Evolutionary conservation across 2,888 invertebrate genomes (phyloP).

Genomic region (Amphimallon solstitiale): DNA sequence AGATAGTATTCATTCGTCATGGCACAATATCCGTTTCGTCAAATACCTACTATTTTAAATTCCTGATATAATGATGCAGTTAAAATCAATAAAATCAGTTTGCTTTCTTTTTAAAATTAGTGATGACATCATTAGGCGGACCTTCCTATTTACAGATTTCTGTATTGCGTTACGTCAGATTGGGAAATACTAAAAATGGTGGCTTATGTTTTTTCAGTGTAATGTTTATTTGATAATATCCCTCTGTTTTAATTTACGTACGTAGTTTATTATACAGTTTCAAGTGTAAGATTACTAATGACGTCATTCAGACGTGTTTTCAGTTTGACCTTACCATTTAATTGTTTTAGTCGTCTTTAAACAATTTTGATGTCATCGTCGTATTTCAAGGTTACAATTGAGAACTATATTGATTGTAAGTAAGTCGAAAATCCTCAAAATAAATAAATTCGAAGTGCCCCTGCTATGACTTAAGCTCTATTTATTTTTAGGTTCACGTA

Average conservation of each 20-base stretch:
- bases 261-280: conserved; percentile 42
- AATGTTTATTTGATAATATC: conserved; percentile 49
- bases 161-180: conserved; percentile 49
- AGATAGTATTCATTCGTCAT: not conserved
- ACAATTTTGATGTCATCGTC: conserved; percentile 56
- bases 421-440: conserved; percentile 35
- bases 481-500: conserved; percentile 34
- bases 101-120: conserved; percentile 21
- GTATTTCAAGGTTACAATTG: conserved; percentile 58
- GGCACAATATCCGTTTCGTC: not conserved
- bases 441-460: conserved; percentile 29
- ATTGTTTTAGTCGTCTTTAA: conserved; percentile 48
- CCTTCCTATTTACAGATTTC: conserved; percentile 37
- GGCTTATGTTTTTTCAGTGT: conserved; percentile 52
- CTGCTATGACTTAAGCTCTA: conserved; percentile 15
- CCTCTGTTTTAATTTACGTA: conserved; percentile 40
- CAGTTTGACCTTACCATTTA: conserved; percentile 47
- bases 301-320: conserved; percentile 44
- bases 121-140: conserved; percentile 30
- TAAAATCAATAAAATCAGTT: conserved; percentile 10
- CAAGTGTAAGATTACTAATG: conserved; percentile 45
- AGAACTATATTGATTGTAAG: conserved; percentile 56
- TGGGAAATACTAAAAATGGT: conserved; percentile 51
- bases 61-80: conserved; percentile 3
- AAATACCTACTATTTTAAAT: conserved; percentile 7